A percentile compares a stretch with the other conserved stretches of the same genome.
These are phyloP conservation scores for Tachypleus tridentatus DNA, from an alignment of 1,140 invertebrate species.

Conservation along the genomic window DNA sequence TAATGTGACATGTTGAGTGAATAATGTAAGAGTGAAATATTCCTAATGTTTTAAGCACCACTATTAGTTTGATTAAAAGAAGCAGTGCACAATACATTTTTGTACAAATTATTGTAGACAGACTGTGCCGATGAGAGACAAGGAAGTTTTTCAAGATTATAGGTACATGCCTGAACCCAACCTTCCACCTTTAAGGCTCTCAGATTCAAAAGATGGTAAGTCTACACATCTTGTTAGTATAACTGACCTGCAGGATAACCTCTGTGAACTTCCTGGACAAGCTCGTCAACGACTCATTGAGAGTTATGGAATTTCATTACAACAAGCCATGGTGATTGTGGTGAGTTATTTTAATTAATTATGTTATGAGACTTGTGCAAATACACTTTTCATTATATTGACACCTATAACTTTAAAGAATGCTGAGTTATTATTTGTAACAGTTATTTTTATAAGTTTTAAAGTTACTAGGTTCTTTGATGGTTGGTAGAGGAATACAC, in stretches of 20 bases:
- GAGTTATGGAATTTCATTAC: neutral
- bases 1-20: too few species aligned
- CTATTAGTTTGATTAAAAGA: neutral
- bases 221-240: neutral
- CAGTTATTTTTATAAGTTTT: too few species aligned
- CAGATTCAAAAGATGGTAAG: constrained; percentile 30
- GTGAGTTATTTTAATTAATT: neutral
- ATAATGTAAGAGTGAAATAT: too few species aligned
- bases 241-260: neutral
- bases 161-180: constrained; percentile 97
- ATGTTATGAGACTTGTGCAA: neutral
- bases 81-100: neutral
- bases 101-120: constrained; percentile 22
- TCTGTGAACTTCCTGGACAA: neutral
- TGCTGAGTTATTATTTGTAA: too few species aligned
- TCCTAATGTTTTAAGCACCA: too few species aligned
- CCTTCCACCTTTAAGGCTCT: constrained; percentile 69
- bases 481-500: too few species aligned
- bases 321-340: neutral
- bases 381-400: too few species aligned
- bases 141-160: constrained; percentile 75
- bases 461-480: too few species aligned
- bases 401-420: too few species aligned
- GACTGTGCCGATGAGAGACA: constrained; percentile 86
- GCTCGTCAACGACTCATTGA: neutral